Percentiles rank a stretch among this genome's conserved stretches.
These are phyloP conservation scores for Agonopterix heracliana DNA, from an alignment of 2,888 invertebrate species.

Conservation along the genomic window DNA sequence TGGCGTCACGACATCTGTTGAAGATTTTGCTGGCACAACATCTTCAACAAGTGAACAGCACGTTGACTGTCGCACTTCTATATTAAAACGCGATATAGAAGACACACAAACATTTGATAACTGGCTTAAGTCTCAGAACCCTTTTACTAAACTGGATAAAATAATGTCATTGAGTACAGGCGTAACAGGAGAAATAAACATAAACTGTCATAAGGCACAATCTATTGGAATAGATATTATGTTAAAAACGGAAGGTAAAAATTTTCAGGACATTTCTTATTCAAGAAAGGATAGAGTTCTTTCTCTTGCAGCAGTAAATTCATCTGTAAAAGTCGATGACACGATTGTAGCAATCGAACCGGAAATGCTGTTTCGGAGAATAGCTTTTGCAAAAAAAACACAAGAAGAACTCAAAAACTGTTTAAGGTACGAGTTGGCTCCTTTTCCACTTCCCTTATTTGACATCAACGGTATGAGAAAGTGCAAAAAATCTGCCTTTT, in stretches of 20 bases:
- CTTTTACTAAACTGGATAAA: not conserved
- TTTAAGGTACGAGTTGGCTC: constrained; percentile 24
- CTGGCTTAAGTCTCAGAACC: not conserved
- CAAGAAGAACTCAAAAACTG: constrained; percentile 23
- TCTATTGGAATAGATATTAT: not conserved
- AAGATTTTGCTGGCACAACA: not conserved
- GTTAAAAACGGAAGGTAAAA: not conserved
- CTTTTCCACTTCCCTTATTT: constrained; percentile 12
- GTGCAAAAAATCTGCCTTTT: constrained; percentile 20
- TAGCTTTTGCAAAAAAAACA: constrained; percentile 23
- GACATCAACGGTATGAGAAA: constrained; percentile 21
- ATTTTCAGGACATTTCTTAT: not conserved
- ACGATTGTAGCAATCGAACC: not conserved
- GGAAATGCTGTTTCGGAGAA: constrained; percentile 22
- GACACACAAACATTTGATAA: not conserved
- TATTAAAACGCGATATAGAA: not conserved
- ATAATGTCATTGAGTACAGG: not conserved
- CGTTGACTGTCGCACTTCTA: not conserved
- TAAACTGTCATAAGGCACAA: not conserved
- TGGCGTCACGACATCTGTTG: not conserved
- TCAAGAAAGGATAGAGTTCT: not conserved
- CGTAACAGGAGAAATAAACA: not conserved
- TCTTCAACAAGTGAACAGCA: not conserved
- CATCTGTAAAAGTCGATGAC: not conserved
- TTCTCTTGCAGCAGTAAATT: not conserved